Percentiles rank a stretch among this genome's conserved stretches.
phyloP scores from a whole-genome alignment of 2,113 vertebrate genomes.

The Micromys minutus region DNA sequence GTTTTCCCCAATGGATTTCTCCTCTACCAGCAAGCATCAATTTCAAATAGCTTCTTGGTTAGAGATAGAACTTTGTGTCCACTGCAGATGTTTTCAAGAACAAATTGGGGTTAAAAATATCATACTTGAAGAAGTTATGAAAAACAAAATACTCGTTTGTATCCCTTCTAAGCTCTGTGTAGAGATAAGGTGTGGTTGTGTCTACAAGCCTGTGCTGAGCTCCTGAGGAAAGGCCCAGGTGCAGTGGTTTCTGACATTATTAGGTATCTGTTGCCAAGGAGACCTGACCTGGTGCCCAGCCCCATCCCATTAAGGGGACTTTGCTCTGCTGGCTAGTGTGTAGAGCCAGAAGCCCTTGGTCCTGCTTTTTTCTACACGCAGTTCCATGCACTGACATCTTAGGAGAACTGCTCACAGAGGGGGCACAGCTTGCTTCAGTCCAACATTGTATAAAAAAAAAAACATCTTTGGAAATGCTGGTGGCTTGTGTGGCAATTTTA shows the following conservation, averaged over 20 bases:
- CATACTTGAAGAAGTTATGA: constrained; percentile 17
- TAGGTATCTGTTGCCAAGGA: background rate
- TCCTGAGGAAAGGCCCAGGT: background rate
- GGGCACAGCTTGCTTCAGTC: background rate
- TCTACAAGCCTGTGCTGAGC: background rate
- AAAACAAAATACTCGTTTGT: background rate
- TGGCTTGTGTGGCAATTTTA: background rate
- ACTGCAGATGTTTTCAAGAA: background rate
- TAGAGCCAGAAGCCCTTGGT: background rate
- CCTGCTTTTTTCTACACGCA: background rate
- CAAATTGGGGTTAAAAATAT: background rate
- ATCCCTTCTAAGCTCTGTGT: background rate
- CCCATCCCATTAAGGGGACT: accelerated
- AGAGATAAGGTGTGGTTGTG: background rate
- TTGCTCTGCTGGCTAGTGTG: background rate
- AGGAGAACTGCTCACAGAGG: background rate
- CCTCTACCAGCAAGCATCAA: background rate
- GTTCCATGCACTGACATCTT: background rate
- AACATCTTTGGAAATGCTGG: constrained; percentile 3
- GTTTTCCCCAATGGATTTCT: background rate
- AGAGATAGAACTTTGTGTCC: background rate
- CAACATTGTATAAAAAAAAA: background rate
- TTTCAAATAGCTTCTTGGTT: background rate
- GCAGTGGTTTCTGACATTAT: background rate
- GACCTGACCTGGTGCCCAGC: background rate